These are phyloP conservation scores for Corbicula japonica DNA, from an alignment of 2,888 invertebrate genomes.

Conservation along the genomic window DNA sequence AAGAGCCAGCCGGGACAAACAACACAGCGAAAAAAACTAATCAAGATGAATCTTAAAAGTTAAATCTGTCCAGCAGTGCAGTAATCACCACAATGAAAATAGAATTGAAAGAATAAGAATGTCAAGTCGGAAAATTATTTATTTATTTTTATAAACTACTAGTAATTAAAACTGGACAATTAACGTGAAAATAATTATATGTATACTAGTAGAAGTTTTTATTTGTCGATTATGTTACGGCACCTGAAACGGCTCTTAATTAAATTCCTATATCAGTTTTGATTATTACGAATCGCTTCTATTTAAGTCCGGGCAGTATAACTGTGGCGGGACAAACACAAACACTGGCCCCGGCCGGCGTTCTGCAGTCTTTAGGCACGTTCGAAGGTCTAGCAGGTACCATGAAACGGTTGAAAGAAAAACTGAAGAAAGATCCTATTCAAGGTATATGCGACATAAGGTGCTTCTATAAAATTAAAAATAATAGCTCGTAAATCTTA, in stretches of 20 bases:
- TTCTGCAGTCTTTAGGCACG: constrained; percentile 26
- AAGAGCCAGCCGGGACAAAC: too few relatives aligned
- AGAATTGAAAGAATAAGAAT: too few relatives aligned
- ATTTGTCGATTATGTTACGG: background rate
- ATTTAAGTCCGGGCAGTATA: background rate
- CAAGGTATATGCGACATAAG: constrained; percentile 59
- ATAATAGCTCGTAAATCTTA: background rate
- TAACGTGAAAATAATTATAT: background rate
- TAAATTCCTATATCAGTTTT: background rate
- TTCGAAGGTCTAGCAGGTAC: constrained; percentile 69
- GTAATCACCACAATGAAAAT: too few relatives aligned
- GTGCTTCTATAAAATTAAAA: background rate
- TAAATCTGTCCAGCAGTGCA: too few relatives aligned
- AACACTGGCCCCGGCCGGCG: background rate
- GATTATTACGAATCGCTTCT: background rate
- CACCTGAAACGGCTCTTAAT: background rate
- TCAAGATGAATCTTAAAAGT: too few relatives aligned
- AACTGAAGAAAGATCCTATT: constrained; percentile 61
- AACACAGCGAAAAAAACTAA: too few relatives aligned
- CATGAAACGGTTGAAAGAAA: constrained; percentile 61
- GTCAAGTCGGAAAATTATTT: too few relatives aligned
- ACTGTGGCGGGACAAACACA: background rate
- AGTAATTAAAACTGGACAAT: too few relatives aligned
- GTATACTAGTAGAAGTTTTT: background rate
- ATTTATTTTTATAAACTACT: too few relatives aligned